Base-by-base conservation (phyloP, 2,113 vertebrate genomes). In the Lagenorhynchus albirostris region DNA sequence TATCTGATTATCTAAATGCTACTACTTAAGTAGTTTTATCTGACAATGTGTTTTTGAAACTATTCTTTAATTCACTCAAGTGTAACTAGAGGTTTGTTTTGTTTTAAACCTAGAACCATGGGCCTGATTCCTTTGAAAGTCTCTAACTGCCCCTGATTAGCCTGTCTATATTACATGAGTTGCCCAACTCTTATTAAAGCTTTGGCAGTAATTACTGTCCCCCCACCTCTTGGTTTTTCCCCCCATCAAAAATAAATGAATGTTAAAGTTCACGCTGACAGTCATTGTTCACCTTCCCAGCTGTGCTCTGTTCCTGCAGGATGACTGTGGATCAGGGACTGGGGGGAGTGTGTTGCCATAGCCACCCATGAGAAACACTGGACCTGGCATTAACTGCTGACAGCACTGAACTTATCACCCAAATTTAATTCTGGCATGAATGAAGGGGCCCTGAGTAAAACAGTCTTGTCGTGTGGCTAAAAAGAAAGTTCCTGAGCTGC, bases 361-460 rank as follows among this genome's bases (percentile, higher is more conserved):
- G 99, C 99, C 99, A 98, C 98, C 98, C 97, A 98, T 79, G 96
- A 98, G 97, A 71, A 95, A 85, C 1, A 13, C 98, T 97, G 98
- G 97, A 84, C 98, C 98, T 99, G 99, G 99, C 99, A 99, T 99
- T 99, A 98, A 98, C 99, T 98, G 98, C 98, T 99, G 99, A 99
- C 99, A 99, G 99, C 99, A 98, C 96, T 99, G 99, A 99, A 99
- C 99, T 99, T 99, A 99, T 99, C 99, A 99, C 98, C 98, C 98
- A 98, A 97, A 97, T 94, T 94, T 89, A 91, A 98, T 98, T 99
- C 98, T 99, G 99, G 99, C 98, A 97, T 98, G 97, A 97, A 94
- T 97, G 76, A 98, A 98, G 95, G 98, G 93, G 95, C 97, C 29
- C 95, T 77, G 97, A 98, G 98, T 98, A 98, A 98, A 98, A 98